Evolutionary conservation across 30 jellyfish, hydroid and myxozoan genomes (phyloP), one percentile per base, ranked within the genome.

Genomic region (Hydractinia echinata): DNA sequence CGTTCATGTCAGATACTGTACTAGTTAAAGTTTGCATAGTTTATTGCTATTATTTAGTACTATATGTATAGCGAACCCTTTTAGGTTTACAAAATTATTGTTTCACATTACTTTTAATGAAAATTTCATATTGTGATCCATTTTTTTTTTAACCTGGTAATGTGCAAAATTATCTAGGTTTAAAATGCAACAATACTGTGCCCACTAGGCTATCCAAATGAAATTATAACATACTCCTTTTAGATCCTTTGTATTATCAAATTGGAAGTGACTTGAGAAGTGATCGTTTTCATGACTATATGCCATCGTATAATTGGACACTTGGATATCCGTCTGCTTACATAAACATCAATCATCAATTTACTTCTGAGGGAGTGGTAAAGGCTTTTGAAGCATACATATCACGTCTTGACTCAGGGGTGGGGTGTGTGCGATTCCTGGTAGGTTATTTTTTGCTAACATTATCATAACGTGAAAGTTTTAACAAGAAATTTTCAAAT

Each of bases 321-420:
- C 53, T 53, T 52, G 76, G 54, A 10, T 88, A 79, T 8, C 7
- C 68, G 8, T 54, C 53, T 14, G 77, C 90, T 10, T 88, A 76
- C 72, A 84, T 88, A 60, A 84, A 88, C 79, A 48, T 66, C 66
- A 88, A 88, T 76, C 77, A 52, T 67, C 94, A 88, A 61, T 83
- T 88, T 61, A 58, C 89, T 9, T 84, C 93, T 13, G 74, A 53
- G 48, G 93, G 90, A 8, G 60, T 52, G 48, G 87, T 88, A 19
- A 71, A 70, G 60, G 96, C 96, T 6, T 83, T 88, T 64, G 96
- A 88, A 67, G 96, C 94, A 6, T 83, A 88, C 70, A 49, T 85
- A 30, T 30, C 44, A 30, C 44, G 44, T 30, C 44, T 30, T 30
- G 44, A 30, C 2, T 30, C 44, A 30, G 44, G 44, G 2, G 44